Evolutionary conservation across 2,888 invertebrate genomes (phyloP).

Genomic region (Chamaedrilus cognettii): DNA sequence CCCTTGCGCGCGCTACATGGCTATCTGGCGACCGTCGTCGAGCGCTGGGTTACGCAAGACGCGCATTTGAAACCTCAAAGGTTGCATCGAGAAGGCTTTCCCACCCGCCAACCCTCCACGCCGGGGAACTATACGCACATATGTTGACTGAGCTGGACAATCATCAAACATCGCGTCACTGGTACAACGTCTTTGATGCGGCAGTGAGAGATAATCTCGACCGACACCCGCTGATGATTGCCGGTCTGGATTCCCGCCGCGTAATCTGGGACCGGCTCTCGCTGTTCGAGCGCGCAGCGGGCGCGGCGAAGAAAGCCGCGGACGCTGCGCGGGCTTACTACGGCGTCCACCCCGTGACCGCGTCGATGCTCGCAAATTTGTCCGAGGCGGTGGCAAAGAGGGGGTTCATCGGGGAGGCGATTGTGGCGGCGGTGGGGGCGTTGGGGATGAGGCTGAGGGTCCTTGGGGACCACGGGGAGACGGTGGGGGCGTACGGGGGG

Average conservation of each 20-base stretch:
- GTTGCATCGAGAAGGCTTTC: conserved; percentile 11
- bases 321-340: conserved; percentile 26
- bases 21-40: conserved; percentile 4
- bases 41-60: conserved; percentile 20
- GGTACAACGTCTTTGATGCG: conserved; percentile 36
- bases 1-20: conserved; percentile 22
- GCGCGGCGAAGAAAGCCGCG: conserved; percentile 29
- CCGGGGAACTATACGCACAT: conserved; percentile 34
- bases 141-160: conserved; percentile 28
- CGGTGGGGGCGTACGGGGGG: conserved; percentile 30
- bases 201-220: conserved; percentile 28
- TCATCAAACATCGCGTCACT: conserved; percentile 34
- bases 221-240: conserved; percentile 27
- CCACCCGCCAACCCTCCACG: conserved; percentile 27
- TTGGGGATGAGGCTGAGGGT: conserved; percentile 27
- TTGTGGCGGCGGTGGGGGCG: conserved; percentile 23
- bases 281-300: conserved; percentile 29
- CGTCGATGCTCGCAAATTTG: conserved; percentile 21
- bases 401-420: conserved; percentile 29
- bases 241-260: conserved; percentile 30
- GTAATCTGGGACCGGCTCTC: conserved; percentile 34
- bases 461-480: conserved; percentile 35
- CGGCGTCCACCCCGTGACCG: conserved; percentile 34
- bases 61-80: conserved; percentile 32
- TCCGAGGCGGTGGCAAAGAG: conserved; percentile 31